Percentiles rank a stretch among this genome's conserved stretches.
These are phyloP conservation scores for Rhinichthys klamathensis DNA, from an alignment of 2,113 vertebrate species.

Conservation along the genomic window DNA sequence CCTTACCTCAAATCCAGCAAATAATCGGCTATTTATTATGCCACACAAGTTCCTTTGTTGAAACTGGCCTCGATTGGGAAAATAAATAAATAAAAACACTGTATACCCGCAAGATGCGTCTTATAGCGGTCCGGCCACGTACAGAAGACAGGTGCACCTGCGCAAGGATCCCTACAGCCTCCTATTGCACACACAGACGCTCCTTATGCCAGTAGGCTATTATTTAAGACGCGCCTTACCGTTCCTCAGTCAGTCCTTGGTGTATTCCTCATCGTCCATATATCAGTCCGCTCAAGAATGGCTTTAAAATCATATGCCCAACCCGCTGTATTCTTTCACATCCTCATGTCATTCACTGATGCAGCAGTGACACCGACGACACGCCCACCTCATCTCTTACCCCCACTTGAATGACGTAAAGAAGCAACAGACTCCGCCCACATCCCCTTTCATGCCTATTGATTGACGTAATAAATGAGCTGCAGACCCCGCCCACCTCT, in stretches of 20 bases:
- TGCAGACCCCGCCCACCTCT: constrained; percentile 30
- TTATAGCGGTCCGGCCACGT: constrained; percentile 42
- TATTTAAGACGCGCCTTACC: constrained; percentile 68
- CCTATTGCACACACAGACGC: constrained; percentile 60
- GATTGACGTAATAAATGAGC: not conserved
- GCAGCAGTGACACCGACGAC: constrained; percentile 73
- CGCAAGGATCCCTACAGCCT: constrained; percentile 52
- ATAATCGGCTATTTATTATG: not conserved
- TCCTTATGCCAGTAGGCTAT: constrained; percentile 39
- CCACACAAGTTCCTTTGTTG: not conserved
- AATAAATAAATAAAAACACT: constrained; percentile 37
- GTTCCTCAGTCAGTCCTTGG: constrained; percentile 67
- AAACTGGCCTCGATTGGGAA: not conserved
- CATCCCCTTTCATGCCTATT: constrained; percentile 38
- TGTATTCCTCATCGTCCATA: constrained; percentile 63
- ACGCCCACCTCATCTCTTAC: constrained; percentile 71
- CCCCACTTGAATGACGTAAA: constrained; percentile 67
- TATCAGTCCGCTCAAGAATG: constrained; percentile 63
- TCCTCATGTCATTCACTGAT: constrained; percentile 79
- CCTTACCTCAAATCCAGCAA: constrained; percentile 28
- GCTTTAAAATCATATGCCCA: constrained; percentile 61
- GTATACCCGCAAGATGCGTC: constrained; percentile 44
- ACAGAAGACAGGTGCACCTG: constrained; percentile 58
- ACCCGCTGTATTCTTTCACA: constrained; percentile 62
- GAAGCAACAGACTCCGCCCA: constrained; percentile 43